Percentiles rank a stretch among this genome's conserved stretches.
Conservation (phyloP, 2,888 invertebrate species). For the Andrena minutula region DNA sequence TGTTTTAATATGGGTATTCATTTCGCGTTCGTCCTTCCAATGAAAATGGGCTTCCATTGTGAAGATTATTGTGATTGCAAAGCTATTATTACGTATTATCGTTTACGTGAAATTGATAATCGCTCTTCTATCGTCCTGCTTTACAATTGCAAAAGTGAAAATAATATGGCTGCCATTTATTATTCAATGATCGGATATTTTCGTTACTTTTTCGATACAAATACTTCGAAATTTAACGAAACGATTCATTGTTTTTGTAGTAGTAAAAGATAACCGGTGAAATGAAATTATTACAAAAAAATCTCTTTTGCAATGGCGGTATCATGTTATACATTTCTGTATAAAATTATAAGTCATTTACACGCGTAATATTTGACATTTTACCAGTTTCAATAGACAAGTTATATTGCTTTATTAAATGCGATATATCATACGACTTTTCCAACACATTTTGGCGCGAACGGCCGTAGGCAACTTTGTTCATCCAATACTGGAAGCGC, state of each 20-base stretch:
- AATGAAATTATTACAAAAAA: neutral
- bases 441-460: neutral
- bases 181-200: neutral
- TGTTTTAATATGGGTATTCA: constrained; percentile 36
- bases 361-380: constrained; percentile 14
- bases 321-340: constrained; percentile 30
- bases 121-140: constrained; percentile 15
- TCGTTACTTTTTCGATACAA: neutral
- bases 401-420: constrained; percentile 6
- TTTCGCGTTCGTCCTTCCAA: constrained; percentile 55
- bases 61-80: constrained; percentile 53
- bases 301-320: constrained; percentile 39
- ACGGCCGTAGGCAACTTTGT: constrained; percentile 2
- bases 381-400: constrained; percentile 3
- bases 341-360: constrained; percentile 1
- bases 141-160: constrained; percentile 43
- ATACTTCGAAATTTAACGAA: neutral
- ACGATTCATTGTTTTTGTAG: constrained; percentile 13
- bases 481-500: constrained; percentile 22
- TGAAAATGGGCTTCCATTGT: constrained; percentile 69
- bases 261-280: neutral
- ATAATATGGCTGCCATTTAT: constrained; percentile 11
- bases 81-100: constrained; percentile 24
- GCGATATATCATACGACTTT: neutral
- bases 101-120: constrained; percentile 13